A percentile compares a stretch with the other conserved stretches of the same genome.
These are phyloP conservation scores for Aphis gossypii DNA, from an alignment of 1,140 invertebrate genomes.

Conservation along the genomic window DNA sequence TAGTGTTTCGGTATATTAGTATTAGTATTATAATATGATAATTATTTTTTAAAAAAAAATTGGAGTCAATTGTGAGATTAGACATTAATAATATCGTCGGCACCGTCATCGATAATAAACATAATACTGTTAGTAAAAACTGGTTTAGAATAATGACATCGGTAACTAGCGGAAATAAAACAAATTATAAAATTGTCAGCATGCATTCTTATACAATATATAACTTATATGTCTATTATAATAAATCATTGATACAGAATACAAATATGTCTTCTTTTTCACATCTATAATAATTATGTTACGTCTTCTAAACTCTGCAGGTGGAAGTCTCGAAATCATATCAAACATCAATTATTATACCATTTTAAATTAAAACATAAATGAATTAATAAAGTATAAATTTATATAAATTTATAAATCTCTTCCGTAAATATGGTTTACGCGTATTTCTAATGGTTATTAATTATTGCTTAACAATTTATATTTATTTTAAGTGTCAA, in stretches of 20 bases:
- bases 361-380: not conserved
- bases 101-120: no score
- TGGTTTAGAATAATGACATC: not conserved
- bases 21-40: no score
- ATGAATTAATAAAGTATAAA: slow-evolving; percentile 5
- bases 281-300: slow-evolving; percentile 4
- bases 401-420: not conserved
- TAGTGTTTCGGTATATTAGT: no score
- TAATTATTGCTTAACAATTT: not conserved
- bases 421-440: not conserved
- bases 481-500: not conserved
- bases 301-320: not conserved
- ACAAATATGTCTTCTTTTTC: not conserved
- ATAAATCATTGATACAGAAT: not conserved
- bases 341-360: not conserved
- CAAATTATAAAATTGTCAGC: no score
- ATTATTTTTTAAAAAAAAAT: no score
- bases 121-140: no score
- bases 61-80: no score
- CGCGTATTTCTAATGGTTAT: not conserved
- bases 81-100: no score
- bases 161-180: not conserved
- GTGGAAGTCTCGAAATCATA: not conserved
- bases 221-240: not conserved
- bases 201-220: no score